Evolutionary conservation across 2,888 invertebrate species (phyloP).

Genomic region (Amiota mariae): DNA sequence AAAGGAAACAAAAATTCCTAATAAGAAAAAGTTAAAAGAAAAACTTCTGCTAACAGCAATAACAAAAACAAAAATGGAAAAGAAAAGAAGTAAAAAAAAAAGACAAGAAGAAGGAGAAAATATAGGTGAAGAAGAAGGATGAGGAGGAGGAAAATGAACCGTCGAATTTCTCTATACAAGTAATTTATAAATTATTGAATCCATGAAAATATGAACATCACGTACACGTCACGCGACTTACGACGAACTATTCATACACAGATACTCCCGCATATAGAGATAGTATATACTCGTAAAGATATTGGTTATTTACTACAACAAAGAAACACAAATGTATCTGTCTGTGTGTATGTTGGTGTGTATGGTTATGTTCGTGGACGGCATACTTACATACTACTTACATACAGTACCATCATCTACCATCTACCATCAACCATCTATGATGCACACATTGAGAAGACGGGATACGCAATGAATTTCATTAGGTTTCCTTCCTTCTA

Average conservation of each 20-base stretch:
- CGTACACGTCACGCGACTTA: conserved; percentile 50
- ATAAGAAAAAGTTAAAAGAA: not conserved
- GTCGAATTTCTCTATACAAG: conserved; percentile 8
- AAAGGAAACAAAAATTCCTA: conserved; percentile 14
- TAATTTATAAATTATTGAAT: conserved; percentile 66
- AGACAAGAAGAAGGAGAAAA: too few species aligned
- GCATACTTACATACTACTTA: too few species aligned
- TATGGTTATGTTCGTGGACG: conserved; percentile 13
- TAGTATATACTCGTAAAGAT: not conserved
- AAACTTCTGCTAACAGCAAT: not conserved
- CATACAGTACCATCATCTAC: too few species aligned
- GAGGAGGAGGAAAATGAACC: not conserved
- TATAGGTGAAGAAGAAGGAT: too few species aligned
- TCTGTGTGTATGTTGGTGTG: conserved; percentile 23
- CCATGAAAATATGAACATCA: conserved; percentile 65
- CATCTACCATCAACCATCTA: too few species aligned
- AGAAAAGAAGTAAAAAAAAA: too few species aligned
- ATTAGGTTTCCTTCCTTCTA: conserved; percentile 45
- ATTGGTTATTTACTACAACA: too few species aligned
- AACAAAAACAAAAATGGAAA: not conserved
- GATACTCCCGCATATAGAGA: conserved; percentile 21
- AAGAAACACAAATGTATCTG: not conserved
- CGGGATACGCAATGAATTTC: conserved; percentile 64
- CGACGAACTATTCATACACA: conserved; percentile 47
- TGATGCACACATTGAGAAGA: conserved; percentile 23